phyloP scores from a whole-genome alignment of 2,888 invertebrate genomes.

The Schizaphis graminum region DNA sequence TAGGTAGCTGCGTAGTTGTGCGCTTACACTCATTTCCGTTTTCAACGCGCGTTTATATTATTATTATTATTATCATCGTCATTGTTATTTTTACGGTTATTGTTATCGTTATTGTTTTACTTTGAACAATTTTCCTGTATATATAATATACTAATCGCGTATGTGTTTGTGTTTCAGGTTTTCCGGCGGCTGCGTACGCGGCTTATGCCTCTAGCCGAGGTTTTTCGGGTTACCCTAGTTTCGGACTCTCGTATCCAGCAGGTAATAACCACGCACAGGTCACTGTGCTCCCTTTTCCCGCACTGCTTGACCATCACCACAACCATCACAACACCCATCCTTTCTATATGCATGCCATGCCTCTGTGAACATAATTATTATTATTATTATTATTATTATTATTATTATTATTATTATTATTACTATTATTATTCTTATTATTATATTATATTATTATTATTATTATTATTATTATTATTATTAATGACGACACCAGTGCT shows the following conservation, averaged over 20 bases:
- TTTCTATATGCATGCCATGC: conserved; percentile 72
- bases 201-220: conserved; percentile 96
- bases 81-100: conserved; percentile 20
- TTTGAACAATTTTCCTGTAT: neutral
- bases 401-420: neutral
- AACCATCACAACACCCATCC: conserved; percentile 72
- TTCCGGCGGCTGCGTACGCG: conserved; percentile 94
- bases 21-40: neutral
- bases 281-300: conserved; percentile 82
- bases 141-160: neutral
- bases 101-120: neutral
- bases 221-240: conserved; percentile 97
- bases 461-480: conserved; percentile 48
- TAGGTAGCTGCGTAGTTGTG: neutral
- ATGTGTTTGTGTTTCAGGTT: conserved; percentile 77
- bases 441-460: conserved; percentile 47
- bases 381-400: conserved; percentile 34
- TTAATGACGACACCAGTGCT: conserved; percentile 31
- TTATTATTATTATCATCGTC: neutral
- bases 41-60: neutral
- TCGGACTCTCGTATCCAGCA: conserved; percentile 97
- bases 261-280: conserved; percentile 80
- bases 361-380: conserved; percentile 71
- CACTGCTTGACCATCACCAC: conserved; percentile 71
- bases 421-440: neutral